phyloP scores from a whole-genome alignment of 2,888 invertebrate genomes.

The Ptycholaimellus sp. region DNA sequence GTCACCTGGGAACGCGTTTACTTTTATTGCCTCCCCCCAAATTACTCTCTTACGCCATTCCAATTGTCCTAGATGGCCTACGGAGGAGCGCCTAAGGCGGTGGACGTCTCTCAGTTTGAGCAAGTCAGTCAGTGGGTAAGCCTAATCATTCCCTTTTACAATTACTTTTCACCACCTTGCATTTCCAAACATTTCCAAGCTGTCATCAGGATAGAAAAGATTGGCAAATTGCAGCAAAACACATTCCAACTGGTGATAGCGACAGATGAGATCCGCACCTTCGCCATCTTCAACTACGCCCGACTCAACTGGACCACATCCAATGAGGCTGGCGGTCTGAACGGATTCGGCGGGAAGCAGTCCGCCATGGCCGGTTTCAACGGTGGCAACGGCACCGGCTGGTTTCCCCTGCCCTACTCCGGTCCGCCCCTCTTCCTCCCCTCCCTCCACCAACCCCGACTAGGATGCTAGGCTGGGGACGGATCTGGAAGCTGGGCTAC shows the following conservation, averaged over 20 bases:
- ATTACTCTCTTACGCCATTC: too few relatives aligned
- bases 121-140: constrained; percentile 16
- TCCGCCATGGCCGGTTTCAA: constrained; percentile 54
- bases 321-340: constrained; percentile 48
- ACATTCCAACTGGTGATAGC: constrained; percentile 79
- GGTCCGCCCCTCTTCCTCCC: too few relatives aligned
- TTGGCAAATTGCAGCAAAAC: constrained; percentile 44
- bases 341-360: constrained; percentile 17
- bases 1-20: constrained; percentile 16
- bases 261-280: constrained; percentile 76
- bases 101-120: constrained; percentile 17
- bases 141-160: too few relatives aligned
- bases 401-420: constrained; percentile 18
- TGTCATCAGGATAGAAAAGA: not conserved
- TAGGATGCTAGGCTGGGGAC: too few relatives aligned
- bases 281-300: constrained; percentile 75
- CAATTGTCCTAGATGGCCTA: constrained; percentile 29
- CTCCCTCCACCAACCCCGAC: too few relatives aligned
- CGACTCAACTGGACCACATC: constrained; percentile 69
- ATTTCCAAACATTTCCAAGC: not conserved
- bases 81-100: constrained; percentile 16
- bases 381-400: constrained; percentile 63
- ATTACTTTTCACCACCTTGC: too few relatives aligned
- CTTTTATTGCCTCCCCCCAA: not conserved
- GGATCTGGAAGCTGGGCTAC: constrained; percentile 34